These are phyloP conservation scores for Fissipunctia ypsillon DNA, from an alignment of 2,888 invertebrate genomes.

Conservation along the genomic window DNA sequence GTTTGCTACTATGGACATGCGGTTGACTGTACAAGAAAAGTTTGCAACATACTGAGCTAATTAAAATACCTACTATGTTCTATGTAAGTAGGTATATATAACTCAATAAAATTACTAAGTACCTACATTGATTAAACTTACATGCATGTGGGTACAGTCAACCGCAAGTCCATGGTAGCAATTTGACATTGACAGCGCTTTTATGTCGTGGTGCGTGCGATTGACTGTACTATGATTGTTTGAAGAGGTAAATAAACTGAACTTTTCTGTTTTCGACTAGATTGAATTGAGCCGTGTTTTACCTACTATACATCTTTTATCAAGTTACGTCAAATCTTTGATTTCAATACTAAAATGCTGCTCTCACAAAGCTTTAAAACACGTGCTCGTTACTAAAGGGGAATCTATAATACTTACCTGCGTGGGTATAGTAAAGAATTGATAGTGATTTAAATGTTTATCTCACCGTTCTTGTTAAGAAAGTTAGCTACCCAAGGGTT, in stretches of 20 bases:
- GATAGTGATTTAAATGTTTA: conserved; percentile 6
- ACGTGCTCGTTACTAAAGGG: conserved; percentile 43
- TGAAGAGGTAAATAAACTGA: background rate
- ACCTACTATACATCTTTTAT: background rate
- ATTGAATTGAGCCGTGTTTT: background rate
- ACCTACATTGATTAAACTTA: no score
- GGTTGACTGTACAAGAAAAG: background rate
- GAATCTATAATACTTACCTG: conserved; percentile 2
- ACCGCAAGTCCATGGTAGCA: background rate
- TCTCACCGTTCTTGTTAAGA: conserved; percentile 13
- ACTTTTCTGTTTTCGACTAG: conserved; percentile 2
- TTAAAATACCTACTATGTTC: background rate
- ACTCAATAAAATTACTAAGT: background rate
- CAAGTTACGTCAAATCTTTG: background rate
- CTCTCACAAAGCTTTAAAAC: conserved; percentile 31
- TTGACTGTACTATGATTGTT: background rate
- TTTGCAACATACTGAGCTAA: background rate
- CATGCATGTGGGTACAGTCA: conserved; percentile 1
- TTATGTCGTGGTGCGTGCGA: background rate
- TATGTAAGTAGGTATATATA: background rate
- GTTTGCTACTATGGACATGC: background rate
- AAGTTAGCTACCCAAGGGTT: conserved; percentile 34
- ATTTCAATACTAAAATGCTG: conserved; percentile 9
- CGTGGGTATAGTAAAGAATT: background rate
- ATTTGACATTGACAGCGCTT: conserved; percentile 6